Evolutionary conservation across 1,140 invertebrate genomes (phyloP), one percentile per base, ranked within the genome.

Genomic region (Zaprionus africanus): DNA sequence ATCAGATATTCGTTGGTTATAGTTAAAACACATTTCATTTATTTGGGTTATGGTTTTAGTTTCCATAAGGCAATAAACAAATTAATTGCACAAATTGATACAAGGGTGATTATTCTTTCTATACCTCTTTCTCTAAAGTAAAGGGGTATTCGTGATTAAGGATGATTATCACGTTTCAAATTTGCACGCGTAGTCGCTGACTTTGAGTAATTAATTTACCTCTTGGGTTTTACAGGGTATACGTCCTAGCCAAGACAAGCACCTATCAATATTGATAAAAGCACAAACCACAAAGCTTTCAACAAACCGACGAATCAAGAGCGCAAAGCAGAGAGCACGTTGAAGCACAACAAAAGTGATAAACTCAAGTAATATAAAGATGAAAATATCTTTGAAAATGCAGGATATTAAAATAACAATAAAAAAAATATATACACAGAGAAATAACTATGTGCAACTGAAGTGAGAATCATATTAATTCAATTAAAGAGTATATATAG

Each of bases 41-140:
- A 34, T 17, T 72, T 58, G 65, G 71, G 36, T 69, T 31, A 46
- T 28, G 36, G 11, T 22, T 53, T 53, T 1, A 9, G 13, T 12
- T 38, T 72, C 26, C 26, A 54, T 56, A 31, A 41, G 11, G 65
- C 57, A 74, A 69, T 74, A 60, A 74, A 56, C 58, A 57, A 17
- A 66, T 31, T 61, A 56, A 41, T 46, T 54, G 76, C 71, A 64
- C 57, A 78, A 75, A 69, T 28, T 65, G 46, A 49, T 51, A 65
- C 17, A 9, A 38, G 11, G 46, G 15, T 46, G 9, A 34, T n/a
- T n/a, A 59, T 19, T 65, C 22, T 64, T 49, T 46, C 34, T 53
- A 49, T 53, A 31, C 51, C 26, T 22, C 26, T 49, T 56, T 24
- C 26, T n/a, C 9, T 9, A 7, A 43, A n/a, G 1, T 7, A 6